Base-by-base conservation (phyloP, 2,113 vertebrate genomes). In the Pseudopipra pipra region DNA sequence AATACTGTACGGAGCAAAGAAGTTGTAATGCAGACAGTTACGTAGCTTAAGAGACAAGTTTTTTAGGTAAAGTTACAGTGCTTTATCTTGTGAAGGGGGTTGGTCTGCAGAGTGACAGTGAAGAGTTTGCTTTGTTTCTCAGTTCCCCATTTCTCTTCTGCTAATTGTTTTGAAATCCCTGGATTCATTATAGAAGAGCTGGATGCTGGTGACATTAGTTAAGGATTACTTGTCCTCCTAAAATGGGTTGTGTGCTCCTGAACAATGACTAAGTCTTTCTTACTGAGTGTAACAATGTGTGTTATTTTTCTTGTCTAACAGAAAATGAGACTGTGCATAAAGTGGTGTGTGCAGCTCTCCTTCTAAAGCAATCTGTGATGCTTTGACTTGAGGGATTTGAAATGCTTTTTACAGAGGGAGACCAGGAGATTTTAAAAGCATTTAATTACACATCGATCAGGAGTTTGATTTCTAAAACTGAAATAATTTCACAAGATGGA, bases 41-140 rank as follows among this genome's bases (percentile, higher is more conserved):
- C 0, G 0, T 16, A 46, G 83, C 37, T 71, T 12, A n/a, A 73
- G 51, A 68, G 67, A 37, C 3, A 6, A 4, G 2, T 4, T 9
- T 27, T 49, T 49, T 51, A 63, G 39, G 65, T 90, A 58, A 89
- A 63, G 58, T 46, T 43, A 25, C 16, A 13, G 33, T 17, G 37
- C 43, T 80, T 90, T 49, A 1, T n/a, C 70, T 35, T 37, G 27
- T 39, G 2, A 22, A 33, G 19, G 46, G 56, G 41, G 5, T 27
- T 39, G 78, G 21, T 25, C 22, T 43, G 46, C 58, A 76, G 33
- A 46, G 43, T 4, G 37, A 24, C n/a, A 25, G 43, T 1, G 35
- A 61, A 16, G 24, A 41, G n/a, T 55, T 75, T 15, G 1, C 37
- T 47, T 43, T 39, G 44, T 41, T 71, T 71, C 66, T 93, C 58